Conservation (phyloP, 2,888 invertebrate species). For the Carcina quercana region DNA sequence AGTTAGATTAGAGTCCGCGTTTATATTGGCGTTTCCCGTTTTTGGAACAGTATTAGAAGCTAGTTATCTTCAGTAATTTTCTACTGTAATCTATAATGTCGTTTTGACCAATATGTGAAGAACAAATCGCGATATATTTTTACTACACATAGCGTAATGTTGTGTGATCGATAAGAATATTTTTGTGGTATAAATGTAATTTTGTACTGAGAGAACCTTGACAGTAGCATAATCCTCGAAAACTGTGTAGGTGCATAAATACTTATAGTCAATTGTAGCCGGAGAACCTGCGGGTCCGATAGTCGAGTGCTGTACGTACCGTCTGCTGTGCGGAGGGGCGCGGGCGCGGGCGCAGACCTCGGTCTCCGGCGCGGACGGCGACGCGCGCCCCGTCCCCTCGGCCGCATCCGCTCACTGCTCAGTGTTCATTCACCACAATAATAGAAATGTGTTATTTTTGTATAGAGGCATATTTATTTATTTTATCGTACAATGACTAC, state of each 20-base stretch:
- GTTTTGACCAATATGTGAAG: conserved; percentile 38
- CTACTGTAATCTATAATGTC: conserved; percentile 20
- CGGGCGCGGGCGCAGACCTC: too few species aligned
- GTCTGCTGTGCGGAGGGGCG: too few species aligned
- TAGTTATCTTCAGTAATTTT: conserved; percentile 29
- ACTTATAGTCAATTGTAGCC: conserved; percentile 51
- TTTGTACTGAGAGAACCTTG: conserved; percentile 54
- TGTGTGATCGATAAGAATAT: conserved; percentile 44
- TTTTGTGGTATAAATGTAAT: conserved; percentile 58
- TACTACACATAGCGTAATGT: conserved; percentile 43
- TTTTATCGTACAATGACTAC: conserved; percentile 49
- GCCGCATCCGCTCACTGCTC: conserved; percentile 55
- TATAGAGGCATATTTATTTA: conserved; percentile 72
- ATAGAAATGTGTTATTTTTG: conserved; percentile 66
- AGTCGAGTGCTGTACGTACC: too few species aligned
- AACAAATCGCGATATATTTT: conserved; percentile 48
- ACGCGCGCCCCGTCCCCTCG: conserved; percentile 25
- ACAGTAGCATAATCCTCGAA: conserved; percentile 59
- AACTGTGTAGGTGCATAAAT: conserved; percentile 62
- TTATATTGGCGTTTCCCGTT: conserved; percentile 12
- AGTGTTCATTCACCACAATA: too few species aligned
- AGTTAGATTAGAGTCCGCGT: conserved; percentile 11
- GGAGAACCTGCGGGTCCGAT: conserved; percentile 15
- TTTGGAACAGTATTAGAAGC: conserved; percentile 33
- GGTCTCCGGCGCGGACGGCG: conserved; percentile 14